phyloP scores from a whole-genome alignment of 2,888 invertebrate genomes.

The Ptychoptera albimana region DNA sequence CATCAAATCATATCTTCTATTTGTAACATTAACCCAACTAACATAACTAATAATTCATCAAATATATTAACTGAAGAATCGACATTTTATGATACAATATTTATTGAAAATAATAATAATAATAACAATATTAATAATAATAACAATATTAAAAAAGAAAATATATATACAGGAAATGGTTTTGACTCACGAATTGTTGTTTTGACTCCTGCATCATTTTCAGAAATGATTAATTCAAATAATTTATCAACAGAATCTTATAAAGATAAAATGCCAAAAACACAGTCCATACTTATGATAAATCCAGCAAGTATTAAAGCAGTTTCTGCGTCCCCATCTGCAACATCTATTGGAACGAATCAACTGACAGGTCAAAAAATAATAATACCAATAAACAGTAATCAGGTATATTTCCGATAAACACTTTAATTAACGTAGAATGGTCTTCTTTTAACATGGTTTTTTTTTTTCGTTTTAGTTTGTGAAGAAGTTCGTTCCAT shows the following conservation, averaged over 20 bases:
- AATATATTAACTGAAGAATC: slow-evolving; percentile 8
- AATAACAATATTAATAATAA: slow-evolving; percentile 8
- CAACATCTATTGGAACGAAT: slow-evolving; percentile 13
- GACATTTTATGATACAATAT: slow-evolving; percentile 1
- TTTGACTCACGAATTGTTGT: slow-evolving; percentile 11
- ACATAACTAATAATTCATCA: slow-evolving; percentile 9
- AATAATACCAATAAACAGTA: slow-evolving; percentile 23
- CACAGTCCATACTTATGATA: slow-evolving; percentile 12
- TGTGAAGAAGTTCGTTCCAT: slow-evolving; percentile 14
- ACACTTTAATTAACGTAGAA: not conserved
- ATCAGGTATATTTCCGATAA: slow-evolving; percentile 18
- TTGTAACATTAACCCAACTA: slow-evolving; percentile 3
- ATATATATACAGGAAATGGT: slow-evolving; percentile 11
- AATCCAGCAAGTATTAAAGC: slow-evolving; percentile 15
- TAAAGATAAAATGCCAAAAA: slow-evolving; percentile 7
- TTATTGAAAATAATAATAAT: slow-evolving; percentile 8
- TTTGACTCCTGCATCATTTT: slow-evolving; percentile 12
- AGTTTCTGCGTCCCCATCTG: slow-evolving; percentile 12
- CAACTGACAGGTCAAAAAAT: slow-evolving; percentile 19
- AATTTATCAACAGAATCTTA: slow-evolving; percentile 7
- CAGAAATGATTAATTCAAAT: slow-evolving; percentile 11
- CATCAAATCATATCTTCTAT: slow-evolving; percentile 2
- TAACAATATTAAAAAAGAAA: too few relatives aligned
- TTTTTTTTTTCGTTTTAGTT: slow-evolving; percentile 8
- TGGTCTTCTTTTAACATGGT: not conserved